Conservation (phyloP, 2,797 vertebrate species). For the Propithecus perrieri region DNA sequence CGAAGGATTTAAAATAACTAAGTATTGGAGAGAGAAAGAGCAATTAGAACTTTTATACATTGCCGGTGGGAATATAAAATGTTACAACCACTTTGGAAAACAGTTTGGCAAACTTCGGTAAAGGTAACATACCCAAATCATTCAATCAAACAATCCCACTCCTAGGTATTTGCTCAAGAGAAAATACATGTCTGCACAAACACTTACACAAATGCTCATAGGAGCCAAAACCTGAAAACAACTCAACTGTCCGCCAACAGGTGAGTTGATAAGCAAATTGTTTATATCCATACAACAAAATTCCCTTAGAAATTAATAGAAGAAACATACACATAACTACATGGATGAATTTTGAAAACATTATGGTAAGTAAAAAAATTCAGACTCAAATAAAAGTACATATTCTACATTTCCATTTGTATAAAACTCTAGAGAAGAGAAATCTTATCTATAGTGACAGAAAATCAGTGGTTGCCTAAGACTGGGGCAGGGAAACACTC, state of each 20-base stretch:
- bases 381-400: background rate
- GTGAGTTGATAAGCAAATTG: background rate
- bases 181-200: background rate
- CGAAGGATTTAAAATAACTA: background rate
- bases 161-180: background rate
- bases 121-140: background rate
- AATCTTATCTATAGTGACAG: background rate
- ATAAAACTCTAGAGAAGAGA: background rate
- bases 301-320: background rate
- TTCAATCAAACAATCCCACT: background rate
- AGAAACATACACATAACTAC: background rate
- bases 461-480: background rate
- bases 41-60: background rate
- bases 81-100: background rate
- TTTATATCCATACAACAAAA: background rate
- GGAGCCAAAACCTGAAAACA: background rate
- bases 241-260: background rate
- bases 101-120: background rate
- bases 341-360: background rate
- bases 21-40: background rate
- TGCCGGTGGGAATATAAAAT: background rate
- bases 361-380: background rate
- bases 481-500: background rate
- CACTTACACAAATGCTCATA: constrained; percentile 3
- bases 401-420: background rate